These are phyloP conservation scores for Accipiter virgatus DNA, from an alignment of 2,113 vertebrate species.

Conservation along the genomic window DNA sequence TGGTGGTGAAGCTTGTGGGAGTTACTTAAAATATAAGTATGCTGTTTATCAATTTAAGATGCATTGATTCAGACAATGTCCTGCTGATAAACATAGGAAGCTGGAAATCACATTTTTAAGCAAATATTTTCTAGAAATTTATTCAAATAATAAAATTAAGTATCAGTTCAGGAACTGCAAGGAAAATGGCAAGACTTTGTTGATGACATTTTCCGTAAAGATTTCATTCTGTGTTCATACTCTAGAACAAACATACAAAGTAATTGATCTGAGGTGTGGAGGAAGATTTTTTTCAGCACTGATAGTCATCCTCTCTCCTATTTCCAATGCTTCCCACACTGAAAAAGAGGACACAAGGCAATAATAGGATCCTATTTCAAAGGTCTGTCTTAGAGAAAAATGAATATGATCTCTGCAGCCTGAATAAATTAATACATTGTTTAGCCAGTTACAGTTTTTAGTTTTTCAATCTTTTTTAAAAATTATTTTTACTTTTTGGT, in stretches of 20 bases:
- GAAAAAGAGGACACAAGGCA: not conserved
- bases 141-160: not conserved
- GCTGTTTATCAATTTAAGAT: not conserved
- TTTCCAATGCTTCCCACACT: not conserved
- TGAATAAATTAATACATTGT: not conserved
- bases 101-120: not conserved
- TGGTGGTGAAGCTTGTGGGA: not conserved
- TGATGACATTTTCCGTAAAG: not conserved
- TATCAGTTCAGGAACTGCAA: not conserved
- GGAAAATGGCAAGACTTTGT: not conserved
- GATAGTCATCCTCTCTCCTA: not conserved
- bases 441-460: not conserved
- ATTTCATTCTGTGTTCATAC: not conserved
- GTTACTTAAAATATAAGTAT: not conserved
- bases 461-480: not conserved
- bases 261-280: not conserved
- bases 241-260: not conserved
- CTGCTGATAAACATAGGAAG: not conserved
- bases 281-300: not conserved
- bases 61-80: not conserved
- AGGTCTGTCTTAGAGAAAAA: not conserved
- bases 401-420: not conserved
- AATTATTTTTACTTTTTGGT: not conserved
- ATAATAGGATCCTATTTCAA: not conserved
- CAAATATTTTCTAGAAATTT: not conserved